Evolutionary conservation across 2,888 invertebrate genomes (phyloP), one percentile per base, ranked within the genome.

Genomic region (Tenthredo amoena): DNA sequence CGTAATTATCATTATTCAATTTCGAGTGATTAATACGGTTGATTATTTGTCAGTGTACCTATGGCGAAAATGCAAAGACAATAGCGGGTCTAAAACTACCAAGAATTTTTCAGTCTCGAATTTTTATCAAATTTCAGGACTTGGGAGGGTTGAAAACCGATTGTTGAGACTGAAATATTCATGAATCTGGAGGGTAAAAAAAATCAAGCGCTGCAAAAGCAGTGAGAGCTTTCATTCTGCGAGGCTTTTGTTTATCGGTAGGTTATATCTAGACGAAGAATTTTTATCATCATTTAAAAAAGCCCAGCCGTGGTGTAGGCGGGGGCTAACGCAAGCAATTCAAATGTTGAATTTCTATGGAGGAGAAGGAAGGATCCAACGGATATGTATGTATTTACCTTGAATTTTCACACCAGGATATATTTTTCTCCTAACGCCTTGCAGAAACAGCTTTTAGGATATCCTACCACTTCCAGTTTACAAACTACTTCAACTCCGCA

Each of bases 381-480:
- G 55, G 37, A 77, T 34, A 31, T 43, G 21, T 26, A 55, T 50
- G 15, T 81, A 81, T 81, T 62, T 62, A 81, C 37, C 62, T 21
- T n/a, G 62, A 62, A 81, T 62, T 74, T 77, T 55, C 77, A 77
- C 77, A 77, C 77, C 34, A 31, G 47, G 55, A 81, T 58, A 40
- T 79, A 81, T 81, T 21, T 40, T 37, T 40, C 62, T 62, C 15
- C 18, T 3, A 77, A 50, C 34, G 31, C 62, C 58, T 37, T 15
- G 62, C 81, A 62, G 62, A 62, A 81, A 62, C 37, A 81, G 81
- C 62, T 62, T 81, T 81, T 62, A 62, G 81, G 81, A 40, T 62
- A 81, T 81, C 81, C 81, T 62, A 81, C 81, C 81, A 81, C 58
- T 62, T 62, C 26, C 58, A 81, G 62, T 81, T 81, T 62, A 62